phyloP scores from a whole-genome alignment of 1,140 invertebrate species.

The Brachionus paranguensis region DNA sequence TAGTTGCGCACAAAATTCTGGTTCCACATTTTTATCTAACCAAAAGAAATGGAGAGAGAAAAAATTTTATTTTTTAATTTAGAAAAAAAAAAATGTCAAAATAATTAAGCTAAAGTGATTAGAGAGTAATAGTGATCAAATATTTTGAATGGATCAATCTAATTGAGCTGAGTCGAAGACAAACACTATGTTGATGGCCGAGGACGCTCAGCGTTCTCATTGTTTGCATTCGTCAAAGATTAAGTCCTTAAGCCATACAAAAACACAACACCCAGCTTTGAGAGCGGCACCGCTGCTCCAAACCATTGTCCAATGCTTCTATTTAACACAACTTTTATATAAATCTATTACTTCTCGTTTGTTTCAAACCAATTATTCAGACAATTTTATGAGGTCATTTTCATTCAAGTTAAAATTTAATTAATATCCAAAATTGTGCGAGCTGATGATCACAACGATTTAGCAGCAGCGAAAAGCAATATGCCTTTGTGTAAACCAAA shows the following conservation, averaged over 20 bases:
- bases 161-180: neutral
- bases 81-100: neutral
- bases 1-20: neutral
- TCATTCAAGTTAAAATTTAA: constrained; percentile 8
- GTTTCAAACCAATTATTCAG: constrained; percentile 12
- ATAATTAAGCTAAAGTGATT: neutral
- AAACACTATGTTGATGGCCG: neutral
- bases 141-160: neutral
- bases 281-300: neutral
- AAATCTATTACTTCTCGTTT: neutral
- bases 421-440: constrained; percentile 15
- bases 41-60: neutral
- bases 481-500: constrained; percentile 13
- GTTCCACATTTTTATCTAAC: neutral
- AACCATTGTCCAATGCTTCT: neutral
- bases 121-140: neutral
- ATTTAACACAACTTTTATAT: neutral
- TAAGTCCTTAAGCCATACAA: neutral
- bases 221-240: neutral
- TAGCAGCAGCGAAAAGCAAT: neutral
- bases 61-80: neutral
- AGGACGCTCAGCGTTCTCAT: neutral
- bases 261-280: neutral
- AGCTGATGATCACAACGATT: neutral
- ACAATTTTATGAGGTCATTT: constrained; percentile 13